Percentiles rank a stretch among this genome's conserved stretches.
Conservation (phyloP, 37 sponge, comb jelly and placozoan genomes). For the Halisarca cf. caerulea region DNA sequence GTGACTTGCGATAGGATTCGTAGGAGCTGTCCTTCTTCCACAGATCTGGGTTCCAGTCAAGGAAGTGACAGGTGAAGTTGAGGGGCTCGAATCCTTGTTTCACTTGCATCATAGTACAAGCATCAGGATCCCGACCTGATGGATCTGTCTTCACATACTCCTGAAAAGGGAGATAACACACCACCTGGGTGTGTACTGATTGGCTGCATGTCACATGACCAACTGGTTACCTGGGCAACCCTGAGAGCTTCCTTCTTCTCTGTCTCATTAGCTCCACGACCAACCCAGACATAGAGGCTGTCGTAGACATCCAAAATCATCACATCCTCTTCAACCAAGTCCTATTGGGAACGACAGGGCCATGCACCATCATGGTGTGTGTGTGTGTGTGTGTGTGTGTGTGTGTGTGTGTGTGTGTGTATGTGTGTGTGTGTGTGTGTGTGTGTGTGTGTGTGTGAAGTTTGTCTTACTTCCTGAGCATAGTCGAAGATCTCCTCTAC, state of each 20-base stretch:
- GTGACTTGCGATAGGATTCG: slow-evolving; percentile 43
- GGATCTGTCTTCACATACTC: slow-evolving; percentile 88
- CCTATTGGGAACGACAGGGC: slow-evolving; percentile 41
- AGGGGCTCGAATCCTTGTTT: slow-evolving; percentile 93
- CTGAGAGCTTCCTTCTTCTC: slow-evolving; percentile 87
- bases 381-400: neutral
- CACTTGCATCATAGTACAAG: slow-evolving; percentile 72
- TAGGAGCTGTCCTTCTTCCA: slow-evolving; percentile 62
- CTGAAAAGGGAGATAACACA: slow-evolving; percentile 9
- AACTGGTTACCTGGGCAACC: slow-evolving; percentile 44
- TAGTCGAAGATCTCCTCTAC: slow-evolving; percentile 97
- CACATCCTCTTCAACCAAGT: slow-evolving; percentile 92
- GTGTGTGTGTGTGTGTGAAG: too few species aligned
- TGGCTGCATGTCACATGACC: too few species aligned
- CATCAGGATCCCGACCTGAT: slow-evolving; percentile 73
- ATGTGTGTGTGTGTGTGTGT: too few species aligned
- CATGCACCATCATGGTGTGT: neutral
- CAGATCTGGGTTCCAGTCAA: slow-evolving; percentile 85
- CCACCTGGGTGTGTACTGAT: too few species aligned
- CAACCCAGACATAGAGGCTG: slow-evolving; percentile 91
- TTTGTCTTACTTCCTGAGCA: slow-evolving; percentile 71
- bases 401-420: too few species aligned
- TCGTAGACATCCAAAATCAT: slow-evolving; percentile 94
- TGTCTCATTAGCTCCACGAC: slow-evolving; percentile 82
- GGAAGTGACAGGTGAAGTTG: slow-evolving; percentile 84